phyloP scores from a whole-genome alignment of 2,797 vertebrate species.

The Vireo griseus region DNA sequence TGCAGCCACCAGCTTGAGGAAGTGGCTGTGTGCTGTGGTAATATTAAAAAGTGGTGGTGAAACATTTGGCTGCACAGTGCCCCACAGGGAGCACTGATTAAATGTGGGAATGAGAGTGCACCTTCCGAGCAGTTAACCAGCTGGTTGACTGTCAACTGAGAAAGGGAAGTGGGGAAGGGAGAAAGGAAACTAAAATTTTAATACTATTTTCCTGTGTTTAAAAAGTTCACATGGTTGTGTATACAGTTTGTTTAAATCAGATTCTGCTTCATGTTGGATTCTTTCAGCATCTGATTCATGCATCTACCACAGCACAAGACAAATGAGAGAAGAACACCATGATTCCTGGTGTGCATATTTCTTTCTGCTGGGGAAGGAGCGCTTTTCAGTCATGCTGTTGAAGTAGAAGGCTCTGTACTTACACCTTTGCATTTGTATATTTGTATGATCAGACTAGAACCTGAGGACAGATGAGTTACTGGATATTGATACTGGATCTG shows the following conservation, averaged over 20 bases:
- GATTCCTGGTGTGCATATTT: not conserved
- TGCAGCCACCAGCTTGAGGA: not conserved
- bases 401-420: not conserved
- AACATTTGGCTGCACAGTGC: not conserved
- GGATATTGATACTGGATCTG: not conserved
- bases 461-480: not conserved
- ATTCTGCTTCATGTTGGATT: not conserved
- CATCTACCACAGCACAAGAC: not conserved
- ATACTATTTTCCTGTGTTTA: not conserved
- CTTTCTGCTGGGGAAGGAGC: not conserved
- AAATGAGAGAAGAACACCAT: fast-evolving
- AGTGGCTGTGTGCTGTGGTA: not conserved
- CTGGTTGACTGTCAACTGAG: conserved; percentile 4
- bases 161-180: conserved; percentile 14
- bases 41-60: not conserved
- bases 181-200: conserved; percentile 22
- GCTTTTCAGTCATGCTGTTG: not conserved
- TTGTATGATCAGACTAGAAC: not conserved
- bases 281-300: not conserved
- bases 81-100: not conserved
- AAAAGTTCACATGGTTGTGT: not conserved
- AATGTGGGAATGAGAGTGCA: not conserved
- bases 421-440: not conserved
- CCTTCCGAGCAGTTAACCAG: not conserved
- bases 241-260: not conserved